phyloP scores from a whole-genome alignment of 2,113 vertebrate species.

The Cryptomyrus ogoouensis region DNA sequence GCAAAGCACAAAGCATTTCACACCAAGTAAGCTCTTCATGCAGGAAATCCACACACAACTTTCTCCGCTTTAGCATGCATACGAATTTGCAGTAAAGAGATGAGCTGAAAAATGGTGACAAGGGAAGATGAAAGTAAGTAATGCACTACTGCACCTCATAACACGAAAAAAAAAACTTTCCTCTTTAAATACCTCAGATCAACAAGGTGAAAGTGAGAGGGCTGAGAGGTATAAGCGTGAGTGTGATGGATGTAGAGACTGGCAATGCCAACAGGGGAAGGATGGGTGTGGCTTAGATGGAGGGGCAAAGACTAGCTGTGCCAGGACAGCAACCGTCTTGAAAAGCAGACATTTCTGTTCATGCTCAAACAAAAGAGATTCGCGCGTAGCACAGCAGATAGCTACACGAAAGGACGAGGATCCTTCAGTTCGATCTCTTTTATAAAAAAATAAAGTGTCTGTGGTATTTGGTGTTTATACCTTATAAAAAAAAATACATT shows the following conservation, averaged over 20 bases:
- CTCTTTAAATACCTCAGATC: background rate
- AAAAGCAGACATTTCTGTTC: background rate
- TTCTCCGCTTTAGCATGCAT: background rate
- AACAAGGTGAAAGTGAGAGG: background rate
- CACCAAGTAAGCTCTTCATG: background rate
- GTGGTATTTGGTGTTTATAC: background rate
- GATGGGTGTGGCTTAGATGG: slow-evolving; percentile 46
- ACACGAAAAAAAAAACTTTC: background rate
- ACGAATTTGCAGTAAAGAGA: background rate
- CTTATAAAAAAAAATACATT: too few relatives aligned
- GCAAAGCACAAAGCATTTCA: background rate
- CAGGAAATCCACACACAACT: background rate
- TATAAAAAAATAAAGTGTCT: background rate
- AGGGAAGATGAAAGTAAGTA: background rate
- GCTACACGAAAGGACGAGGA: background rate
- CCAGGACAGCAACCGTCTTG: slow-evolving; percentile 18
- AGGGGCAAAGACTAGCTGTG: slow-evolving; percentile 60
- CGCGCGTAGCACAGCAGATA: too few relatives aligned
- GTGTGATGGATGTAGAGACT: too few relatives aligned
- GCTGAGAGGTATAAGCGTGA: background rate
- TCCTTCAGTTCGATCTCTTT: background rate
- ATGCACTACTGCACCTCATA: background rate
- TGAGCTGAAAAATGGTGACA: background rate
- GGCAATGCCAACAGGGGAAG: background rate
- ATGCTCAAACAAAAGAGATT: background rate